A percentile compares a stretch with the other conserved stretches of the same genome.
Evolutionary conservation across 2,888 invertebrate genomes (phyloP).

Genomic region (Synanthedon myopaeformis): DNA sequence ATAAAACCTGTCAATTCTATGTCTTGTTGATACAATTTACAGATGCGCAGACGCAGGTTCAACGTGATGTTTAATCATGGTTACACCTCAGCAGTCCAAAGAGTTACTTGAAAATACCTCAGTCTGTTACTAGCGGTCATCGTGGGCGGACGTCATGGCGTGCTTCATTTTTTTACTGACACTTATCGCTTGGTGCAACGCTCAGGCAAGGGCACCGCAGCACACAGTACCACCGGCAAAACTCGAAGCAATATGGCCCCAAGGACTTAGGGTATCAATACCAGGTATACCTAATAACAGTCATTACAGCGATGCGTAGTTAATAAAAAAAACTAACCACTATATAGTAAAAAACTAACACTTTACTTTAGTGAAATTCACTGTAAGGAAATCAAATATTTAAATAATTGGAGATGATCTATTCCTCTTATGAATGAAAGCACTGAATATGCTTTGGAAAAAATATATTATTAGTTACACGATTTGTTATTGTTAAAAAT

Average conservation of each 20-base stretch:
- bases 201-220: slow-evolving; percentile 18
- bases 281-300: slow-evolving; percentile 42
- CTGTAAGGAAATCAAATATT: no score
- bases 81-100: background rate
- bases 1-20: background rate
- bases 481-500: no score
- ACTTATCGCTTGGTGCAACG: slow-evolving; percentile 15
- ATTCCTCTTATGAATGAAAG: no score
- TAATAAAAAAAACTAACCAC: no score
- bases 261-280: slow-evolving; percentile 72
- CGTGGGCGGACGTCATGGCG: slow-evolving; percentile 28
- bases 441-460: no score
- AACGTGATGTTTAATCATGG: background rate
- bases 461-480: no score
- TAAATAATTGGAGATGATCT: no score
- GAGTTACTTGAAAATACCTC: slow-evolving; percentile 5
- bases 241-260: slow-evolving; percentile 71
- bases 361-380: no score
- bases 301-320: no score
- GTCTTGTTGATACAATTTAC: background rate
- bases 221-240: slow-evolving; percentile 64
- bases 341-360: no score
- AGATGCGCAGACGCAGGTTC: slow-evolving; percentile 19
- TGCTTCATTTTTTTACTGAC: slow-evolving; percentile 13
- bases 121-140: slow-evolving; percentile 21